These are phyloP conservation scores for Drosophila biarmipes DNA, from an alignment of 1,140 invertebrate genomes.

Conservation along the genomic window DNA sequence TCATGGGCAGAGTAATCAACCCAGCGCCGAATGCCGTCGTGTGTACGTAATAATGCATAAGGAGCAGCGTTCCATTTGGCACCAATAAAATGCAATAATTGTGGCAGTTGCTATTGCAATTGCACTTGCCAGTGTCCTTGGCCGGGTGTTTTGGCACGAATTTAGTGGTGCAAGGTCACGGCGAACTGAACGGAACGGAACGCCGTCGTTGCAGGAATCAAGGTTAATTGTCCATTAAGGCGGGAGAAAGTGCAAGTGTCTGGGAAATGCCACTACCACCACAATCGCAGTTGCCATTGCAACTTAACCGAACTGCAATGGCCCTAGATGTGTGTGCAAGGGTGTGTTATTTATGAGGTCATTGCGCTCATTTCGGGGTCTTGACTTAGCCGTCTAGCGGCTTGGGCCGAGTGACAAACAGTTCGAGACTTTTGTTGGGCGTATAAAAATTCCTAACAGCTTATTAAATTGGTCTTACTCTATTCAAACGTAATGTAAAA, in stretches of 20 bases:
- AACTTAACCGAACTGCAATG: conserved; percentile 59
- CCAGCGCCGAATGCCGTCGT: conserved; percentile 21
- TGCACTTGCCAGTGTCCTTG: conserved; percentile 40
- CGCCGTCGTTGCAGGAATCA: conserved; percentile 57
- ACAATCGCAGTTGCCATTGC: conserved; percentile 53
- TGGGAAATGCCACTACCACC: conserved; percentile 57
- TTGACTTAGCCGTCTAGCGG: conserved; percentile 21
- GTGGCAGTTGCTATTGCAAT: conserved; percentile 40
- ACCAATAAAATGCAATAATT: conserved; percentile 75
- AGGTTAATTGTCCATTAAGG: conserved; percentile 82
- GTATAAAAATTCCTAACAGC: background rate
- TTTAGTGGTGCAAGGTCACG: conserved; percentile 71
- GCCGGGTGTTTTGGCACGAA: conserved; percentile 30
- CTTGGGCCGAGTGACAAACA: conserved; percentile 1
- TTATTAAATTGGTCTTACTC: conserved; percentile 2
- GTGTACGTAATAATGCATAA: conserved; percentile 72
- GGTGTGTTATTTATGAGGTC: conserved; percentile 72
- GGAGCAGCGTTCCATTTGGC: conserved; percentile 46
- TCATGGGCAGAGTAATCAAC: conserved; percentile 51
- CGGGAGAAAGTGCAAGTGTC: conserved; percentile 79
- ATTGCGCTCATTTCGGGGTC: conserved; percentile 52
- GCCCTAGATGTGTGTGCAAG: conserved; percentile 22
- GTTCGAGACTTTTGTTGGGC: conserved; percentile 2
- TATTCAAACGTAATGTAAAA: conserved; percentile 3
- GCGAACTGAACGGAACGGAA: conserved; percentile 34